A percentile compares a stretch with the other conserved stretches of the same genome.
Conservation (phyloP, 2,888 invertebrate species). For the Spilosoma lubricipeda region DNA sequence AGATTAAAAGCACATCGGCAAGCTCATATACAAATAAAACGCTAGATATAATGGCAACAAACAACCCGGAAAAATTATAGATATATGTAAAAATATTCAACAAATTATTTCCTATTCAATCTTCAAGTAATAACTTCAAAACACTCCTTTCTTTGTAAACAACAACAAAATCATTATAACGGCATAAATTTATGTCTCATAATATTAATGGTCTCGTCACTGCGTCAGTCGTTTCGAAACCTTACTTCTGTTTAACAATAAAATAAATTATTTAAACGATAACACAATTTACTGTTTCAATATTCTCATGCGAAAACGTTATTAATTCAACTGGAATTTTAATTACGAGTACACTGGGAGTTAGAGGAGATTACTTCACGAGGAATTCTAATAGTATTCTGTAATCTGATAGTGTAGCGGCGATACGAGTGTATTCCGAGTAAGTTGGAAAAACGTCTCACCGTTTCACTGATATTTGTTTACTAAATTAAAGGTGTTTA, state of each 20-base stretch:
- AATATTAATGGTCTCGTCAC: background rate
- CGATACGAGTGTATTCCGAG: background rate
- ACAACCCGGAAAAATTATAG: background rate
- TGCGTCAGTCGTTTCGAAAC: background rate
- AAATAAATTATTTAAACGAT: conserved; percentile 20
- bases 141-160: background rate
- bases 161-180: background rate
- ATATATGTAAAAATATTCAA: background rate
- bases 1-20: too few relatives aligned
- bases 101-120: background rate
- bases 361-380: conserved; percentile 29
- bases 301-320: conserved; percentile 23
- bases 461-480: background rate
- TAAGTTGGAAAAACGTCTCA: background rate
- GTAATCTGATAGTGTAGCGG: conserved; percentile 7
- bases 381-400: conserved; percentile 20
- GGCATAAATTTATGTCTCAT: background rate
- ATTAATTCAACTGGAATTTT: conserved; percentile 29
- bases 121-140: background rate
- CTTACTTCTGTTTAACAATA: background rate
- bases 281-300: conserved; percentile 16
- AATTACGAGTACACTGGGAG: conserved; percentile 33
- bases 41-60: too few relatives aligned
- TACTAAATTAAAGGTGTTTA: background rate
- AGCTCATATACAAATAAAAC: too few relatives aligned